Percentiles rank a stretch among this genome's conserved stretches.
These are phyloP conservation scores for Melanostoma mellinum DNA, from an alignment of 2,888 invertebrate genomes.

Conservation along the genomic window DNA sequence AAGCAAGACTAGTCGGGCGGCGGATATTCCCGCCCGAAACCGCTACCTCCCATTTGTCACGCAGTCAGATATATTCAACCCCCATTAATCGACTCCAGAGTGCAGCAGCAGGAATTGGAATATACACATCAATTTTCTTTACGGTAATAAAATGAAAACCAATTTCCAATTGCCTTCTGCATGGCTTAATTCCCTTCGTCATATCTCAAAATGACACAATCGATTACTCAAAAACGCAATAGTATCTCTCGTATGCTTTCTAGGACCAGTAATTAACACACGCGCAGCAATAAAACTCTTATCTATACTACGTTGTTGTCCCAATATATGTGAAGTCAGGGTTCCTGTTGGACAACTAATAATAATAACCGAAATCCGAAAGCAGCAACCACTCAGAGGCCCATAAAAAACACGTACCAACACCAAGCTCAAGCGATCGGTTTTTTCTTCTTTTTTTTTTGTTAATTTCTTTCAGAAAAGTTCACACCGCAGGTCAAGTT, in stretches of 20 bases:
- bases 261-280: slow-evolving; percentile 56
- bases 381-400: slow-evolving; percentile 18
- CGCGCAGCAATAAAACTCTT: slow-evolving; percentile 52
- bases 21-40: slow-evolving; percentile 8
- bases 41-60: slow-evolving; percentile 31
- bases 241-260: slow-evolving; percentile 21
- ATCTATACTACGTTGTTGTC: slow-evolving; percentile 17
- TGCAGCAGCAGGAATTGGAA: slow-evolving; percentile 14
- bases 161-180: slow-evolving; percentile 51
- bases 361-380: slow-evolving; percentile 9
- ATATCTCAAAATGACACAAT: slow-evolving; percentile 53
- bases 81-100: slow-evolving; percentile 27
- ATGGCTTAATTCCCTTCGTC: background rate
- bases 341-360: slow-evolving; percentile 65
- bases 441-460: background rate
- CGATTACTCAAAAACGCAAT: slow-evolving; percentile 52
- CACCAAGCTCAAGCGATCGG: slow-evolving; percentile 38
- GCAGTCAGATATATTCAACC: slow-evolving; percentile 17
- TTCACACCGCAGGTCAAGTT: slow-evolving; percentile 50
- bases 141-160: slow-evolving; percentile 54
- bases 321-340: slow-evolving; percentile 5
- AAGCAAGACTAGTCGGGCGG: slow-evolving; percentile 25
- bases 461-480: slow-evolving; percentile 15
- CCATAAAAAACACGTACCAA: slow-evolving; percentile 36
- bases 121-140: slow-evolving; percentile 13